Percentiles rank a stretch among this genome's conserved stretches.
Evolutionary conservation across 2,797 vertebrate species (phyloP).

Genomic region (Smutsia gigantea): DNA sequence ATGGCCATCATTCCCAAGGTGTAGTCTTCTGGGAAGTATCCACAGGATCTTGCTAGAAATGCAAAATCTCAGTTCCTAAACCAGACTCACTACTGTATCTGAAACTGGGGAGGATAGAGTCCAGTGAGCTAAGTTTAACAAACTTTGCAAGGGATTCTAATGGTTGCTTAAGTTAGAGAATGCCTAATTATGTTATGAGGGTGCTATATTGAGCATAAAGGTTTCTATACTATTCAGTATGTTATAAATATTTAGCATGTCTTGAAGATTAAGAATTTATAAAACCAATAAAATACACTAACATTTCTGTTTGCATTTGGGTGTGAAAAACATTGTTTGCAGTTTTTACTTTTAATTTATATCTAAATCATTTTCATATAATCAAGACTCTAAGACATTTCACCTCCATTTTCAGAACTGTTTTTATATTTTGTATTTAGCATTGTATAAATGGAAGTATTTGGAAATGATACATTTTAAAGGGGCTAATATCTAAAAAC

Average conservation of each 20-base stretch:
- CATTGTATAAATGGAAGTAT: not conserved
- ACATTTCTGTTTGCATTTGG: not conserved
- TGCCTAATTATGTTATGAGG: rapidly evolving
- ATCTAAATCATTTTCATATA: not conserved
- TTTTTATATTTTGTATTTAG: not conserved
- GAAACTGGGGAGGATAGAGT: not conserved
- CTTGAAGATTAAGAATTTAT: not conserved
- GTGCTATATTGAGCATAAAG: not conserved
- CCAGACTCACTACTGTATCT: not conserved
- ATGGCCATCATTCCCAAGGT: not conserved
- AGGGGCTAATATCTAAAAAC: too few relatives aligned
- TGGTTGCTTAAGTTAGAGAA: not conserved
- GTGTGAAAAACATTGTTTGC: not conserved
- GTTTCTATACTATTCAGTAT: not conserved
- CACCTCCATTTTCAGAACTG: not conserved
- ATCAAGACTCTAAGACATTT: not conserved
- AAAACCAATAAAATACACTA: not conserved
- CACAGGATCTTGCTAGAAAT: not conserved
- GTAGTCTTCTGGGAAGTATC: not conserved
- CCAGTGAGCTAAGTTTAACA: not conserved
- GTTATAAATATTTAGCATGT: not conserved
- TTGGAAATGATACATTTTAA: too few relatives aligned
- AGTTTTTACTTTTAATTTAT: not conserved
- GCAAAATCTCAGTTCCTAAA: not conserved
- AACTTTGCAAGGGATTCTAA: not conserved